Base-by-base conservation (phyloP, 2,113 vertebrate genomes). In the Pterophyllum scalare region DNA sequence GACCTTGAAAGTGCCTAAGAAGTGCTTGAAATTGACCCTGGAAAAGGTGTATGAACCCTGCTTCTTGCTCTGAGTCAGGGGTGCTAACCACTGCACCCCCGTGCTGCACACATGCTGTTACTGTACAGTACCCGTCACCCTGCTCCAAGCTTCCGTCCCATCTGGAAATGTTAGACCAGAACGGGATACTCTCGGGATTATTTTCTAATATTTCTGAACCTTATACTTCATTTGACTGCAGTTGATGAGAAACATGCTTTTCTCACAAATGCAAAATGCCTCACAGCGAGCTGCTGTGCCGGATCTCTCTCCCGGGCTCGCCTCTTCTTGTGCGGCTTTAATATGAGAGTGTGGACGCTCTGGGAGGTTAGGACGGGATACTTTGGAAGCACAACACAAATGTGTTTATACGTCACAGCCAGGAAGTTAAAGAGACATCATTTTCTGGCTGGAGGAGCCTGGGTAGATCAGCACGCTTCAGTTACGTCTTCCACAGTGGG, bases 301-400 rank as follows among this genome's bases (percentile, higher is more conserved):
- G 33, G 52, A 20, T 54, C n/a, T 9, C 40, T 46, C 8, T 67
- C 22, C 40, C 8, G 19, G 64, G 64, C 40, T 12, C 10, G 46
- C 7, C 8, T 5, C 9, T 3, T 60, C 17, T 24, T 17, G 2
- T 65, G 17, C 24, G 24, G 38, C 64, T 62, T 75, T 0, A 83
- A 85, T 85, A 79, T 79, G 49, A 22, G n/a, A 79, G 22, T 17
- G 6, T 64, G 4, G n/a, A 28, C 0, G 3, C 28, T 64, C 40
- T 64, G 33, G n/a, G 67, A 19, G 19, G 74, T 54, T 79, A 46
- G 43, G 80, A 85, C 49, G 56, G 59, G 59, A 22, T 46, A 58
- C 1, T 8, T 72, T 72, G n/a, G 57, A 75, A 70, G 43, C 24
- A 52, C 43, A 20, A 24, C 43, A 20, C 3, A 6, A 58, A 59